A percentile compares a stretch with the other conserved stretches of the same genome.
phyloP scores from a whole-genome alignment of 2,797 vertebrate genomes.

The Poliocrania exsul region DNA sequence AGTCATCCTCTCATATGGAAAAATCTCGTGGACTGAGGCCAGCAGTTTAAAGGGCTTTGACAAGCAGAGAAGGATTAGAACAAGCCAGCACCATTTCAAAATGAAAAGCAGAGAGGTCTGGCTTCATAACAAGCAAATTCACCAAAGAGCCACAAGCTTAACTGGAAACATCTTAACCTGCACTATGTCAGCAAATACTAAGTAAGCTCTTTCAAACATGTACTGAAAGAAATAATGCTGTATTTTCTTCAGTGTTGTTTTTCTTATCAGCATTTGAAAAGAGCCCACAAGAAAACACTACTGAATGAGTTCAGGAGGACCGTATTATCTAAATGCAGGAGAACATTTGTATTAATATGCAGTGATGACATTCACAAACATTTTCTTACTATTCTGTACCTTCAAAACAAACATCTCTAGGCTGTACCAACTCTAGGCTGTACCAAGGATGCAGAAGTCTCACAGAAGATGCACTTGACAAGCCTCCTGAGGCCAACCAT shows the following conservation, averaged over 20 bases:
- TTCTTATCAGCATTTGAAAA: background rate
- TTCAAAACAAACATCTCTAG: background rate
- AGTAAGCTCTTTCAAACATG: background rate
- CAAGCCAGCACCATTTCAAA: background rate
- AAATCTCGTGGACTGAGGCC: background rate
- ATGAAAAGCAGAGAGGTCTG: background rate
- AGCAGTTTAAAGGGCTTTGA: slow-evolving; percentile 33
- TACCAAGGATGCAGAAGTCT: background rate
- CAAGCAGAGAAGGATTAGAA: background rate
- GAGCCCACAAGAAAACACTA: background rate
- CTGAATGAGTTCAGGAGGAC: background rate
- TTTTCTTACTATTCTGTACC: background rate
- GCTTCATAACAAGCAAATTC: background rate
- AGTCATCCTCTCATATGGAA: slow-evolving; percentile 6
- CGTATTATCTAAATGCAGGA: background rate
- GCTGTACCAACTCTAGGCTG: background rate
- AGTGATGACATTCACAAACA: background rate
- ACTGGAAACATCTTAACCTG: slow-evolving; percentile 19
- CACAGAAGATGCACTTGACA: background rate
- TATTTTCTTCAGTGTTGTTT: background rate
- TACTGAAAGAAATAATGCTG: background rate
- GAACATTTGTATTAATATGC: background rate
- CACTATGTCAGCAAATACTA: background rate
- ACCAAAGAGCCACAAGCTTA: slow-evolving; percentile 31
- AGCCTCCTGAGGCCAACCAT: background rate